A percentile compares a stretch with the other conserved stretches of the same genome.
Conservation (phyloP, 2,888 invertebrate species). For the Drosophila recens region DNA sequence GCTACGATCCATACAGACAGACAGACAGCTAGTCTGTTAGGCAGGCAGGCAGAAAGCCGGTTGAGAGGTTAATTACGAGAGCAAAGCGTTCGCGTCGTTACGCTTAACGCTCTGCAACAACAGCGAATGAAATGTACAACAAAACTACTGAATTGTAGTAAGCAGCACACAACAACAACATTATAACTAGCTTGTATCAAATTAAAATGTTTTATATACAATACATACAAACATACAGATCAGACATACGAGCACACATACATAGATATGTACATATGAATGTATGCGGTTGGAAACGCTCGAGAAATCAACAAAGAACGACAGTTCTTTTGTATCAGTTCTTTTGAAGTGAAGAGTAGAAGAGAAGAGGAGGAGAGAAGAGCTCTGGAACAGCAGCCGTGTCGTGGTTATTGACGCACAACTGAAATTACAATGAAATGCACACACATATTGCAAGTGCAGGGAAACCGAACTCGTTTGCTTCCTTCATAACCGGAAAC, state of each 20-base stretch:
- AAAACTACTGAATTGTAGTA: conserved; percentile 46
- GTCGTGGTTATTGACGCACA: conserved; percentile 70
- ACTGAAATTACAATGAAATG: conserved; percentile 72
- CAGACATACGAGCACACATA: too few relatives aligned
- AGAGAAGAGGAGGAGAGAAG: conserved; percentile 4
- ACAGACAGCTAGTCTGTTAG: conserved; percentile 45
- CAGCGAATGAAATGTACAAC: conserved; percentile 27
- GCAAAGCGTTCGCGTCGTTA: conserved; percentile 74
- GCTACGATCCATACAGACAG: conserved; percentile 27
- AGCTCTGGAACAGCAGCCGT: conserved; percentile 20
- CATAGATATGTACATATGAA: background rate
- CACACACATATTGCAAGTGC: conserved; percentile 60
- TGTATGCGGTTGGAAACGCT: conserved; percentile 49
- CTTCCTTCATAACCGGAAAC: conserved; percentile 81
- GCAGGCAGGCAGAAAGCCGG: conserved; percentile 71
- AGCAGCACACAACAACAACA: conserved; percentile 25
- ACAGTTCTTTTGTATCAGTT: conserved; percentile 46
- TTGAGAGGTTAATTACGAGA: conserved; percentile 79
- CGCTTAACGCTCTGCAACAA: conserved; percentile 65
- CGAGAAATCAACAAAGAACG: conserved; percentile 54
- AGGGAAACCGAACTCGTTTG: conserved; percentile 73
- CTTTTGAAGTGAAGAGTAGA: background rate
- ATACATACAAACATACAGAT: conserved; percentile 13
- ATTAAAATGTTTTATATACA: conserved; percentile 45
- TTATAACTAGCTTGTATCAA: conserved; percentile 50